Evolutionary conservation across 2,888 invertebrate species (phyloP), one percentile per base, ranked within the genome.

Genomic region (Tillus elongatus): DNA sequence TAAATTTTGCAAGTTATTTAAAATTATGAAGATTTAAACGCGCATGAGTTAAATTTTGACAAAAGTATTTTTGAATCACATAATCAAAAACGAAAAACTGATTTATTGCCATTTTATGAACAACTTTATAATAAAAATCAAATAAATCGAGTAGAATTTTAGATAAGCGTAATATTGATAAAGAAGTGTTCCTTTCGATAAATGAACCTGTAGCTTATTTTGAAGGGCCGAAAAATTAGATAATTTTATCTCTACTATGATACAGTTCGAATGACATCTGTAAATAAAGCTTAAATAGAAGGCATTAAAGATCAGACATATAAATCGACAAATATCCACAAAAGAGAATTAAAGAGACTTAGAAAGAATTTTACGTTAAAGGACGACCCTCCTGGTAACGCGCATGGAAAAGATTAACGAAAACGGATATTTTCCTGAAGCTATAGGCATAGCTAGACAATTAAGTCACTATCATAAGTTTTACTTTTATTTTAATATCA

Each of bases 11-110:
- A 31, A 39, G 24, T 19, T 39, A 13, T 31, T 35, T 24, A 39
- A 36, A 31, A 39, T 39, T 12, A 15, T 30, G 41, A 45, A 11
- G 40, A 46, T 33, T 27, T 46, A 28, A 43, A 45, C 15, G 39
- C 45, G 10, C 43, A 45, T 29, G 43, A 44, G 38, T 28, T 47
- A 13, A 36, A 46, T 14, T 34, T 47, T 29, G 31, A n/a, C n/a
- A n/a, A n/a, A n/a, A n/a, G n/a, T n/a, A n/a, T n/a, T n/a, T n/a
- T n/a, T n/a, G n/a, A n/a, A 41, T 14, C 10, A 4, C 41, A 47
- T 28, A 46, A 46, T 24, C 15, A 42, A 28, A 47, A 44, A 39
- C 28, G 44, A n/a, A n/a, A n/a, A n/a, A n/a, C n/a, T n/a, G n/a
- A n/a, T n/a, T n/a, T n/a, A n/a, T n/a, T n/a, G n/a, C 42, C 45